Evolutionary conservation across 2,797 vertebrate genomes (phyloP).

Genomic region (Sebastes umbrosus): DNA sequence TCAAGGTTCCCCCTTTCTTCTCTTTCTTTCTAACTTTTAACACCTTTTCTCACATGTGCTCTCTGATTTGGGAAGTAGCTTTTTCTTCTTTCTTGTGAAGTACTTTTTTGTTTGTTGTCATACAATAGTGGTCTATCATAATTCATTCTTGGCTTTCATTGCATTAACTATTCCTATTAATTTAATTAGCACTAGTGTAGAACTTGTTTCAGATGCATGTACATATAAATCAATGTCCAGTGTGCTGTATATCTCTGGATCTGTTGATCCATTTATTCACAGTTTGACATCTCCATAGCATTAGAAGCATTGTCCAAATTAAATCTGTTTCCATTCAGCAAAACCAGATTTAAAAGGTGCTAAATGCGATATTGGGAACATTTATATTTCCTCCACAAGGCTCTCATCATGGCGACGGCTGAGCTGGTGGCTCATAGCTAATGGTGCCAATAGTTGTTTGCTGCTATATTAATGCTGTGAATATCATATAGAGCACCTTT

Average conservation of each 20-base stretch:
- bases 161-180: neutral
- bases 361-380: no score
- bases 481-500: no score
- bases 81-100: neutral
- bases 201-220: neutral
- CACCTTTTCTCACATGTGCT: neutral
- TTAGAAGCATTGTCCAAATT: neutral
- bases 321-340: neutral
- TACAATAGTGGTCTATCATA: neutral
- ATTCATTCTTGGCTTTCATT: neutral
- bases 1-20: neutral
- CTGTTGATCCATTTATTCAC: neutral
- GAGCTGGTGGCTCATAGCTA: no score
- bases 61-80: neutral
- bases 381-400: no score
- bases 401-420: no score
- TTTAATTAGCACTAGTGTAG: neutral
- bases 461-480: no score
- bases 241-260: neutral
- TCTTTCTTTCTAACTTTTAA: neutral
- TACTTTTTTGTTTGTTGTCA: neutral
- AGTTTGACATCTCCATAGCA: neutral
- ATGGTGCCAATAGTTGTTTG: no score
- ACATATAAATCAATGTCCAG: neutral
- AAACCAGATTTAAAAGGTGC: neutral